Evolutionary conservation across 35 echinoderm and acorn worm genomes (phyloP).

Genomic region (Ptychodera flava): DNA sequence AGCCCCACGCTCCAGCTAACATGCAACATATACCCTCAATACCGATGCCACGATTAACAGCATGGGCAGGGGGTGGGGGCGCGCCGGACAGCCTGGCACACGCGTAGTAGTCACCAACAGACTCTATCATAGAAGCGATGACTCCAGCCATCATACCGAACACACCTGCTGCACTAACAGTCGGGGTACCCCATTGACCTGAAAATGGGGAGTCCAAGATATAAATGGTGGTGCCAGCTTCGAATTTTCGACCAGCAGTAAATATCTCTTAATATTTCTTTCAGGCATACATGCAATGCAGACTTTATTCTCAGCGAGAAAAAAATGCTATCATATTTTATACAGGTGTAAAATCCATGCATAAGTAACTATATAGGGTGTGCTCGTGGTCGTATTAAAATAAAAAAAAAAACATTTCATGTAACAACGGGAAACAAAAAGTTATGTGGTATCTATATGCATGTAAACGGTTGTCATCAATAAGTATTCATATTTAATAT

Average conservation of each 20-base stretch:
- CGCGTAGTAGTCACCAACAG: slow-evolving; percentile 71
- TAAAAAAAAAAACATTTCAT: too few relatives aligned
- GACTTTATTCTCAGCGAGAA: too few relatives aligned
- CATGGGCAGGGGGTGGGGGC: slow-evolving; percentile 44
- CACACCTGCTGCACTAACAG: slow-evolving; percentile 35
- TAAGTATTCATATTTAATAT: too few relatives aligned
- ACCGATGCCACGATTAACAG: slow-evolving; percentile 57
- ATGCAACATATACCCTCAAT: slow-evolving; percentile 59
- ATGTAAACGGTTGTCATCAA: too few relatives aligned
- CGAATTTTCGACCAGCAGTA: neutral
- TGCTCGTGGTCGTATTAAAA: too few relatives aligned
- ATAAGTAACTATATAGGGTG: too few relatives aligned
- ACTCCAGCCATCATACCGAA: slow-evolving; percentile 68
- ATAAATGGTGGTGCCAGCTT: neutral
- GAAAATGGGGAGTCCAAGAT: neutral
- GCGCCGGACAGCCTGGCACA: slow-evolving; percentile 55
- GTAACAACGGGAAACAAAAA: too few relatives aligned
- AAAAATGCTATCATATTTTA: too few relatives aligned
- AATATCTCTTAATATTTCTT: too few relatives aligned
- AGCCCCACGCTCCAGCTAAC: slow-evolving; percentile 44
- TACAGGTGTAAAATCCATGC: too few relatives aligned
- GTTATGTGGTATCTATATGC: too few relatives aligned
- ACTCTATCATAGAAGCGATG: slow-evolving; percentile 64
- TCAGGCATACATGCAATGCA: too few relatives aligned
- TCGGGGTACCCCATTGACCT: slow-evolving; percentile 69